phyloP scores from a whole-genome alignment of 2,888 invertebrate genomes.

The Strigamia transsilvanica region DNA sequence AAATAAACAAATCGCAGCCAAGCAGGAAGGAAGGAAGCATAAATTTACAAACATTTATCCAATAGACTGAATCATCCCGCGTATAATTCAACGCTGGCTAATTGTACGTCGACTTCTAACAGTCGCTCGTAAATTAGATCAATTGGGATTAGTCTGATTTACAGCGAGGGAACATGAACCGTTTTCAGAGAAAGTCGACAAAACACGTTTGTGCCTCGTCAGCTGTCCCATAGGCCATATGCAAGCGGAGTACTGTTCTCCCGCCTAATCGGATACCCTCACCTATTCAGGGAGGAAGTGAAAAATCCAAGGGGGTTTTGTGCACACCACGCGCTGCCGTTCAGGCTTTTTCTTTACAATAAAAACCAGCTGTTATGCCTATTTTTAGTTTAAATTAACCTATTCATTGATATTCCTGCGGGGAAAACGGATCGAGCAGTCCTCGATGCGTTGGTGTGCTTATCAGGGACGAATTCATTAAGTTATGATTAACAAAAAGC shows the following conservation, averaged over 20 bases:
- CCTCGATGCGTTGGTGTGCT: too few species aligned
- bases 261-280: not conserved
- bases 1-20: not conserved
- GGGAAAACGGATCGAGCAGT: too few species aligned
- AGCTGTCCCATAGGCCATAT: slow-evolving; percentile 30
- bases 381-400: not conserved
- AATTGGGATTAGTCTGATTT: slow-evolving; percentile 29
- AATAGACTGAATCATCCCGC: not conserved
- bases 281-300: slow-evolving; percentile 31
- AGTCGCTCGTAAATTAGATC: slow-evolving; percentile 23
- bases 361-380: not conserved
- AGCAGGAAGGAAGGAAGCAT: slow-evolving; percentile 15
- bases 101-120: not conserved
- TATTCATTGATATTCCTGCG: not conserved
- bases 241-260: not conserved
- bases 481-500: not conserved
- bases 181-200: not conserved
- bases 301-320: slow-evolving; percentile 26
- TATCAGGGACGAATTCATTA: not conserved
- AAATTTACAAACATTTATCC: not conserved
- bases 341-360: not conserved
- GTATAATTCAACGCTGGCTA: not conserved
- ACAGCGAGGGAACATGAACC: not conserved
- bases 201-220: not conserved
- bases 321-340: not conserved